Base-by-base conservation (phyloP, 2,888 invertebrate species). In the Heliconius hortense region DNA sequence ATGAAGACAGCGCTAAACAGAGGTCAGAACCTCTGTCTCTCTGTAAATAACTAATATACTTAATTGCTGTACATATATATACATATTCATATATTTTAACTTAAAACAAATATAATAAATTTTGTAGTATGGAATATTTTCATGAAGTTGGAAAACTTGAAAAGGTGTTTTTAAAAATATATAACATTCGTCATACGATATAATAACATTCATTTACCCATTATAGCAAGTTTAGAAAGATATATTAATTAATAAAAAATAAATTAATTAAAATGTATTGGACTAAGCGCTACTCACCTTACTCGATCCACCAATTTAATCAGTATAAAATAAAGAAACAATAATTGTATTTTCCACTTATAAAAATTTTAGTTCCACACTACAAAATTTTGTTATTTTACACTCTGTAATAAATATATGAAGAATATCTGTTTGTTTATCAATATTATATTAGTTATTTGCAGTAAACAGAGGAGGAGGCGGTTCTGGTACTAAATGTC, bases 1-100 rank as follows among this genome's bases (percentile, higher is more conserved):
- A 84, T 87, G 89, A 88, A 91, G 92, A 88, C 92, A 92, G 92
- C 92, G 92, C 92, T 91, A 91, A 89, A 89, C 88, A 81, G 87
- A 92, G 92, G 92, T 92, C 91, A 91, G 92, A 89, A 85, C 82
- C 86, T 85, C 79, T 84, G 82, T 83, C 81, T 82, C 79, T 80
- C 78, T 84, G 84, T 73, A 84, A 87, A 87, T 86, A 87, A 87
- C 88, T 88, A 87, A 82, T 81, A 79, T 78, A 75, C 53, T 8
- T 60, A 15, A 28, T 28, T 28, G 15, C 13, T 26, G 60, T 60
- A 66, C 21, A 8, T 26, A 67, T 67, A 8, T 26, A 67, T 67
- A 24, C 24, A 26, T n/a, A 28, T 53, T 28, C 11, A 28, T 28
- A 53, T 10, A 48, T 53, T 53, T 11, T 48, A 11, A 53, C 0